Evolutionary conservation across 1,140 invertebrate genomes (phyloP).

Genomic region (Trinorchestia longiramus): DNA sequence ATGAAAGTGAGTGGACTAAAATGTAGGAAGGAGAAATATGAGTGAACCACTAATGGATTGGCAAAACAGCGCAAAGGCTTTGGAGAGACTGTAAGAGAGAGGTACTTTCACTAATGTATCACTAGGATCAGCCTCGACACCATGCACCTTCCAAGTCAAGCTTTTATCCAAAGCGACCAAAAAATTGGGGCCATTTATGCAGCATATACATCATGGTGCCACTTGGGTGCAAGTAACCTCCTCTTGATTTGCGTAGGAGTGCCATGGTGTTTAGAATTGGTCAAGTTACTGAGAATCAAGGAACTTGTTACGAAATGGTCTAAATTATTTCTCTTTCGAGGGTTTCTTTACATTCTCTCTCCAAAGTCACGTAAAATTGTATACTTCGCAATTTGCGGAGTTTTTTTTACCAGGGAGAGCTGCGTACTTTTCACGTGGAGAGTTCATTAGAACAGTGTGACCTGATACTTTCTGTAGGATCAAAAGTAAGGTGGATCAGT

Average conservation of each 20-base stretch:
- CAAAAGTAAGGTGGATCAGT: neutral
- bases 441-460: neutral
- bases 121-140: no score
- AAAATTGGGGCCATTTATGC: neutral
- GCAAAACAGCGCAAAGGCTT: no score
- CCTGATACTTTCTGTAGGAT: no score
- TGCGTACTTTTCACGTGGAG: neutral
- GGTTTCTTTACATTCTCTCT: neutral
- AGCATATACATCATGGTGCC: neutral
- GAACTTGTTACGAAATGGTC: neutral
- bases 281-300: neutral
- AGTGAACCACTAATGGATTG: no score
- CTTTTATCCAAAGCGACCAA: neutral
- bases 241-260: neutral
- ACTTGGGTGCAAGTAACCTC: neutral
- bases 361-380: neutral
- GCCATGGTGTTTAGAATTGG: neutral
- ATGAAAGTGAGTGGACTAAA: no score
- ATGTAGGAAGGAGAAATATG: no score
- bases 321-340: neutral
- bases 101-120: no score
- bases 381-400: neutral
- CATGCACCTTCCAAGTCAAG: no score
- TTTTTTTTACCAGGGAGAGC: neutral
- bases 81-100: no score